Evolutionary conservation across 1,140 invertebrate species (phyloP).

Genomic region (Theocolax elegans): DNA sequence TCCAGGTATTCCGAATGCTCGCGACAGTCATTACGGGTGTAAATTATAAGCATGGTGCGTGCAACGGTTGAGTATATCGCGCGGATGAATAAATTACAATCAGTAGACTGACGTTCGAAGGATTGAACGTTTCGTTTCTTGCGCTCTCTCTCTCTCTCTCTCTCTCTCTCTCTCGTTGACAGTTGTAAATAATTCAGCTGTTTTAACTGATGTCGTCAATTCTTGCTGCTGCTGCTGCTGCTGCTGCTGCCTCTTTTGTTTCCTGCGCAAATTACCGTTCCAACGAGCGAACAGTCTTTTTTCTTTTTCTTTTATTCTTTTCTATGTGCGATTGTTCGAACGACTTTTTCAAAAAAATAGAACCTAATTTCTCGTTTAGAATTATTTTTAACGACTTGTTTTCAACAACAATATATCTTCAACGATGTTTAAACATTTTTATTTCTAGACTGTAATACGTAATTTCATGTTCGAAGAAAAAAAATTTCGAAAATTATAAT

Average conservation of each 20-base stretch:
- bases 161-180: neutral
- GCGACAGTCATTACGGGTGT: slow-evolving; percentile 1
- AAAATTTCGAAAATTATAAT: no score
- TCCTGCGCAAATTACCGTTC: no score
- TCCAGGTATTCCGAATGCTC: neutral
- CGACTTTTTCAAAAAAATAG: no score
- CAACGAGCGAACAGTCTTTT: no score
- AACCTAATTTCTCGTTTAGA: neutral
- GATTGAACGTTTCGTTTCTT: slow-evolving; percentile 8
- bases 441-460: no score
- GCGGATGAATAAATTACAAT: slow-evolving; percentile 24
- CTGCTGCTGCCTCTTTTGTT: no score
- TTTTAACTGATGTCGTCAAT: neutral
- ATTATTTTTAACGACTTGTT: neutral
- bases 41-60: slow-evolving; percentile 1
- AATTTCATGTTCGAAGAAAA: no score
- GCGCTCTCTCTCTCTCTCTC: neutral
- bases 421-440: no score
- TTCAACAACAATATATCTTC: no score
- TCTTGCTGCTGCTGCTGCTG: no score
- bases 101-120: neutral
- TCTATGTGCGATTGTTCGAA: no score
- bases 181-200: slow-evolving; percentile 16
- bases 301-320: neutral
- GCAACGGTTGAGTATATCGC: no score